Evolutionary conservation across 2,888 invertebrate genomes (phyloP), one percentile per base, ranked within the genome.

Genomic region (Amphipoea oculea): DNA sequence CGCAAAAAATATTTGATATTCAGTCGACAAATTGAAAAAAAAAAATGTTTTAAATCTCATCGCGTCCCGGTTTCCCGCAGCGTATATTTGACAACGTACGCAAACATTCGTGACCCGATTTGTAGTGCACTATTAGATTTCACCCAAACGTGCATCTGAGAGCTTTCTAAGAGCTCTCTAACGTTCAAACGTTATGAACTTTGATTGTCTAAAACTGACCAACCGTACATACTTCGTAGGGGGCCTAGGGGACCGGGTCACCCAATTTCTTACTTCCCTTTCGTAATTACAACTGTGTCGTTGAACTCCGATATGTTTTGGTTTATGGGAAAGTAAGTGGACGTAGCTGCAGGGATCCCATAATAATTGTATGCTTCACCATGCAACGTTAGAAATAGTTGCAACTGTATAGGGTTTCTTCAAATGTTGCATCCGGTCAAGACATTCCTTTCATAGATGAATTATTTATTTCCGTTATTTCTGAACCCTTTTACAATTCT

Each of bases 131-230:
- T 82, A 89, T 89, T 88, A 88, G 86, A 87, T 92, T 92, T 89
- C 91, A 92, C 92, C 92, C 95, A 95, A 94, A 94, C 94, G 94
- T 92, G 88, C 90, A 82, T 91, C 91, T 92, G 90, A 93, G 92
- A 86, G 88, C 86, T 91, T 92, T 91, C 91, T 90, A 92, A 93
- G 93, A 92, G 90, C 89, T 89, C 91, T 92, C 89, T 89, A 91
- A 92, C 89, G 90, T 92, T 92, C 88, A 91, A 93, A 95, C 94
- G 94, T 94, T 94, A 93, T 90, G 91, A 91, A 86, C 91, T 84
- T 92, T 84, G 89, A 93, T 97, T 96, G 96, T 97, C 94, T 96
- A 92, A 89, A 95, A 96, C 96, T 97, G 97, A 97, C 97, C 97
- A 95, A 95, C 94, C 96, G 95, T 95, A 92, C 86, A 85, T 90